Conservation (phyloP, 1,140 invertebrate species). For the Aethina tumida region DNA sequence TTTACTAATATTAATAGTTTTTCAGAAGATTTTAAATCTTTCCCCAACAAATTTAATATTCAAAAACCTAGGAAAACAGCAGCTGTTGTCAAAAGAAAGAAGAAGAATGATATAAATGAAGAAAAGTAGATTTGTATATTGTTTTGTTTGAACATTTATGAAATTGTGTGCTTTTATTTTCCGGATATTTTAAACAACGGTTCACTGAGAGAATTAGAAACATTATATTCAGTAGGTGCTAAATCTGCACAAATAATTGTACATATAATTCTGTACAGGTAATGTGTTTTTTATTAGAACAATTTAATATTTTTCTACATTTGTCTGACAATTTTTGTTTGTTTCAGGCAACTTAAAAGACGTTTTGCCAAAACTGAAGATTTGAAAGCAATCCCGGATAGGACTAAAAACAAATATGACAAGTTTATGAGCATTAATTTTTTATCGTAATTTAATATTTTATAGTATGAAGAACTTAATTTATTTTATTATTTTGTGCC, state of each 20-base stretch:
- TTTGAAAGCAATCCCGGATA: conserved; percentile 20
- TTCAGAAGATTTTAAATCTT: too few relatives aligned
- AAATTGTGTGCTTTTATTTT: conserved; percentile 13
- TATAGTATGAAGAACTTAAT: too few relatives aligned
- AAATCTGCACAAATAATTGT: conserved; percentile 30
- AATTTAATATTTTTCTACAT: not conserved
- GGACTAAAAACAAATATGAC: conserved; percentile 22
- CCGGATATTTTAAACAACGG: conserved; percentile 27
- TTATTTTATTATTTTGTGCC: too few relatives aligned
- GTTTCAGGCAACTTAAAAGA: conserved; percentile 23
- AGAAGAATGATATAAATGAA: not conserved
- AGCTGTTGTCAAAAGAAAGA: conserved; percentile 3
- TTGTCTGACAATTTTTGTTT: conserved; percentile 7
- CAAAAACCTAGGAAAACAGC: not conserved
- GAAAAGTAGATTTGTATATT: conserved; percentile 1
- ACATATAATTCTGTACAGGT: conserved; percentile 30
- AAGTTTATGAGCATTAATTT: conserved; percentile 24
- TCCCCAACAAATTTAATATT: too few relatives aligned
- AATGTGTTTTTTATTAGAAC: not conserved
- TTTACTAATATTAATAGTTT: too few relatives aligned
- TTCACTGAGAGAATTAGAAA: conserved; percentile 21
- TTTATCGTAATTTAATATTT: too few relatives aligned
- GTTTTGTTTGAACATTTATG: conserved; percentile 8
- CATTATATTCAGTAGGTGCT: conserved; percentile 23
- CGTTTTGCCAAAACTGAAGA: conserved; percentile 18